Percentiles rank a stretch among this genome's conserved stretches.
phyloP scores from a whole-genome alignment of 1,140 invertebrate species.

The Drosophila sulfurigaster region DNA sequence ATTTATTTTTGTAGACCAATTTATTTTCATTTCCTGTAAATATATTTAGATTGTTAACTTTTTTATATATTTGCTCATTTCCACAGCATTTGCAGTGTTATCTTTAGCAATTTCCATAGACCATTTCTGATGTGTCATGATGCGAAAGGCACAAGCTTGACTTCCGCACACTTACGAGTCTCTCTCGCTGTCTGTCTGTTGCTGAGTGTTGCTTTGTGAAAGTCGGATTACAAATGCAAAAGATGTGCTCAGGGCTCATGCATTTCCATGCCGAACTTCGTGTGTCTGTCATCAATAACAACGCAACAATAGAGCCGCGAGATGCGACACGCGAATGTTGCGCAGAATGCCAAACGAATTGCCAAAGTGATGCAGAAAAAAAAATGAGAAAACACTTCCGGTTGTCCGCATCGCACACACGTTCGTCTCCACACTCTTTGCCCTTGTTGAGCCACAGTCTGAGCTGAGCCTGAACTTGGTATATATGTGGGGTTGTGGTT shows the following conservation, averaged over 20 bases:
- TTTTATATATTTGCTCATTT: background rate
- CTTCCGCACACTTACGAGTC: constrained; percentile 32
- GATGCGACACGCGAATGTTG: constrained; percentile 54
- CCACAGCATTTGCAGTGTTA: background rate
- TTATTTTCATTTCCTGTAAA: background rate
- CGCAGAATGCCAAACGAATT: constrained; percentile 55
- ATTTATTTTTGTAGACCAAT: too few species aligned
- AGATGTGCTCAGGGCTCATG: constrained; percentile 58
- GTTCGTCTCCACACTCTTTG: background rate
- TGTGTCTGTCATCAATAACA: constrained; percentile 41
- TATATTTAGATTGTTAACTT: constrained; percentile 5
- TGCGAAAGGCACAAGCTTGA: constrained; percentile 12
- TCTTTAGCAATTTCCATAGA: constrained; percentile 15
- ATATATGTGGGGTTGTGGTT: background rate
- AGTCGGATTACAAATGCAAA: constrained; percentile 73
- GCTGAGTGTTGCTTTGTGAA: constrained; percentile 34
- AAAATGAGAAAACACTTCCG: constrained; percentile 42
- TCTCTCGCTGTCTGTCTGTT: background rate
- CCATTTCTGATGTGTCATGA: constrained; percentile 44
- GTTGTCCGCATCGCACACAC: constrained; percentile 23
- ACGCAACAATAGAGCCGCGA: constrained; percentile 62
- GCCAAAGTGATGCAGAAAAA: constrained; percentile 29
- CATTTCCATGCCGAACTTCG: constrained; percentile 51
- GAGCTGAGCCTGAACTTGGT: constrained; percentile 1
- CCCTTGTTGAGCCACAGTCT: background rate